Percentiles rank a stretch among this genome's conserved stretches.
phyloP scores from a whole-genome alignment of 2,113 vertebrate genomes.

The Megaceryle maxima region DNA sequence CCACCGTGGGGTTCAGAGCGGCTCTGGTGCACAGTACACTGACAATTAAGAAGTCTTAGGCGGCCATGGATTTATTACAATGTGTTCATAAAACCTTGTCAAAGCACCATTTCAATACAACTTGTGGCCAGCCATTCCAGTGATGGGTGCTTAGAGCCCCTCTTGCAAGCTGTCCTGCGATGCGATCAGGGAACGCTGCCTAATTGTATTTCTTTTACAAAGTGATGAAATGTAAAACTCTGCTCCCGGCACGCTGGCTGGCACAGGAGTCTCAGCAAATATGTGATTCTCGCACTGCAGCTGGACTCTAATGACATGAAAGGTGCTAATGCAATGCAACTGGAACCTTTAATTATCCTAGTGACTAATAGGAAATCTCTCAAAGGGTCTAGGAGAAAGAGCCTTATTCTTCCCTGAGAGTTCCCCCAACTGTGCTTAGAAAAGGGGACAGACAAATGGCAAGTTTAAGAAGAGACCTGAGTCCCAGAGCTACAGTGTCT shows the following conservation, averaged over 20 bases:
- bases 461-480: background rate
- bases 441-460: constrained; percentile 6
- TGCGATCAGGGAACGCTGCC: constrained; percentile 28
- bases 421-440: constrained; percentile 1
- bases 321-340: constrained; percentile 65
- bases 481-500: background rate
- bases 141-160: background rate
- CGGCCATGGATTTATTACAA: background rate
- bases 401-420: background rate
- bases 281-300: constrained; percentile 52
- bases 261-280: constrained; percentile 48
- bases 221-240: constrained; percentile 59
- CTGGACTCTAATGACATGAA: constrained; percentile 60
- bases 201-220: constrained; percentile 50
- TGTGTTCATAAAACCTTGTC: constrained; percentile 20
- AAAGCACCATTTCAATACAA: background rate
- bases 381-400: constrained; percentile 33
- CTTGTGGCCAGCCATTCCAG: background rate
- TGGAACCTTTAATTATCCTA: constrained; percentile 65
- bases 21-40: background rate
- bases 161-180: constrained; percentile 8
- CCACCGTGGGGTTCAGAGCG: background rate
- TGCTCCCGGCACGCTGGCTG: background rate
- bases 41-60: constrained; percentile 10
- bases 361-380: constrained; percentile 58